These are phyloP conservation scores for Amphibalanus amphitrite DNA, from an alignment of 1,140 invertebrate species.

Conservation along the genomic window DNA sequence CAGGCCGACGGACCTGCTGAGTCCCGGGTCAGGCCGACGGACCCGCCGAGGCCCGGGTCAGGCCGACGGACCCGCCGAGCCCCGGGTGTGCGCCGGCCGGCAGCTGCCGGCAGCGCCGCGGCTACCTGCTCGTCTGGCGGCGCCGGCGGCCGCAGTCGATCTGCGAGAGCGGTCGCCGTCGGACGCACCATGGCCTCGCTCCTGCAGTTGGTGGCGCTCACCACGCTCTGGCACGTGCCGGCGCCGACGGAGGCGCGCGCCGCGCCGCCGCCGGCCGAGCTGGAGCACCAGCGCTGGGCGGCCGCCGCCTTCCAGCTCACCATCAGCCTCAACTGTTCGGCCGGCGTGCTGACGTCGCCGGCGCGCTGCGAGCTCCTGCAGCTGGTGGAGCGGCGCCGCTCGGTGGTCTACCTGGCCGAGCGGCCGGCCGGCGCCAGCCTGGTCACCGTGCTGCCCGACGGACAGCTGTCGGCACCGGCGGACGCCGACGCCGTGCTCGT, in stretches of 20 bases:
- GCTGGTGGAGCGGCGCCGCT: not conserved
- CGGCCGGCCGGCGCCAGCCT: constrained; percentile 8
- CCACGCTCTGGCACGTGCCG: not conserved
- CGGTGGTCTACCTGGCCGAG: constrained; percentile 4
- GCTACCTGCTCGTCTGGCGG: too few species aligned
- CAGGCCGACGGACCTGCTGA: too few species aligned
- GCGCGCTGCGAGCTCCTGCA: not conserved
- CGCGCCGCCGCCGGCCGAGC: not conserved
- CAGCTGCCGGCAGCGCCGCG: too few species aligned
- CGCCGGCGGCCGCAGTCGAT: not conserved
- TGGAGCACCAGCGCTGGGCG: not conserved
- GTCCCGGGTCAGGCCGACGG: too few species aligned
- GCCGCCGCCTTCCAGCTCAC: not conserved
- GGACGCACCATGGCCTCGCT: not conserved
- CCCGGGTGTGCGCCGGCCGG: too few species aligned
- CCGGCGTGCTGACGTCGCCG: not conserved
- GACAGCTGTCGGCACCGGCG: constrained; percentile 10
- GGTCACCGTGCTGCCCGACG: constrained; percentile 14
- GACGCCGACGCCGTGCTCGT: constrained; percentile 21
- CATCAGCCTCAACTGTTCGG: not conserved
- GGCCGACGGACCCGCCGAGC: too few species aligned
- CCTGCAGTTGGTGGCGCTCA: not conserved
- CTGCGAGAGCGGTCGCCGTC: not conserved
- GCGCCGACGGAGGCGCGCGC: too few species aligned
- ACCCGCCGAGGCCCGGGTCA: too few species aligned